phyloP scores from a whole-genome alignment of 2,113 vertebrate genomes.

The Pristiophorus japonicus region DNA sequence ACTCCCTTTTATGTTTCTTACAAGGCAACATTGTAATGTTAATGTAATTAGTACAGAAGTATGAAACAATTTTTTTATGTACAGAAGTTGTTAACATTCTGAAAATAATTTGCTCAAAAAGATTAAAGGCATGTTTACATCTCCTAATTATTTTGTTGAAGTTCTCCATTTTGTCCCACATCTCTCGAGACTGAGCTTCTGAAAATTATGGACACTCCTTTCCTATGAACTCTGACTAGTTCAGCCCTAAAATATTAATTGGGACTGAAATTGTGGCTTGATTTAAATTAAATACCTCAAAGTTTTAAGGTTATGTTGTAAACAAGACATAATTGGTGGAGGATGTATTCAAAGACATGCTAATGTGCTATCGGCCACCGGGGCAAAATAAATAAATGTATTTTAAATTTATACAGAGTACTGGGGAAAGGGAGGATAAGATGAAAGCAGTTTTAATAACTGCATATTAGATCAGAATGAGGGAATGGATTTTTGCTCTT shows the following conservation, averaged over 20 bases:
- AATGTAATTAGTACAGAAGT: not conserved
- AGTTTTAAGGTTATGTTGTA: not conserved
- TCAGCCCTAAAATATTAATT: not conserved
- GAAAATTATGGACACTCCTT: not conserved
- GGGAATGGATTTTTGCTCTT: no score
- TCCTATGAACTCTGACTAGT: not conserved
- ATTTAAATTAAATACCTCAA: not conserved
- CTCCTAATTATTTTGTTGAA: conserved; percentile 10
- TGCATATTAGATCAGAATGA: not conserved
- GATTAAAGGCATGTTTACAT: not conserved
- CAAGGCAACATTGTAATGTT: not conserved
- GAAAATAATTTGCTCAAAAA: not conserved
- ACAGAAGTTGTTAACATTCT: not conserved
- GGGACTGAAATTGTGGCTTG: no score
- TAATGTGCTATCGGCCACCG: not conserved
- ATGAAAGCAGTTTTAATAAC: not conserved
- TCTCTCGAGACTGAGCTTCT: not conserved
- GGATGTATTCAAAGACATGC: not conserved
- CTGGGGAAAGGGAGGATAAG: not conserved
- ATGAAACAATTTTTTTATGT: not conserved
- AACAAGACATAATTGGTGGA: not conserved
- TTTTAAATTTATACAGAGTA: not conserved
- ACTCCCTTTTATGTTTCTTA: not conserved
- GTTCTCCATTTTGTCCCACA: not conserved
- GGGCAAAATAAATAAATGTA: not conserved